Conservation (phyloP, 2,888 invertebrate species). For the Leptopilina myrica region DNA sequence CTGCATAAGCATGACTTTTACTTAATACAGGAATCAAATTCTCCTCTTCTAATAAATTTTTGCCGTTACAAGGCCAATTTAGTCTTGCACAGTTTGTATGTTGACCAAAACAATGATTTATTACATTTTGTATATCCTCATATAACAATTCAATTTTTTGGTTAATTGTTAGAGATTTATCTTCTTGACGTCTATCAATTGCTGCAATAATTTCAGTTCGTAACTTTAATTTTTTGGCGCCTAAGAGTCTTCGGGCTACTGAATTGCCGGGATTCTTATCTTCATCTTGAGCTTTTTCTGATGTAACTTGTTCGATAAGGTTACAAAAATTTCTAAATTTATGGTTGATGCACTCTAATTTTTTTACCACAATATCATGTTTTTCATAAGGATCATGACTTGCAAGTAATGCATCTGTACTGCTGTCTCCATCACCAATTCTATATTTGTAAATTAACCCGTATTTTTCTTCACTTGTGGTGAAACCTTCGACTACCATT, state of each 20-base stretch:
- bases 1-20: neutral
- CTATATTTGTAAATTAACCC: slow-evolving; percentile 40
- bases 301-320: no score
- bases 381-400: slow-evolving; percentile 40
- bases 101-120: neutral
- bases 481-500: neutral
- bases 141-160: no score
- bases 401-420: slow-evolving; percentile 38
- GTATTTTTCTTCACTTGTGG: slow-evolving; percentile 29
- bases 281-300: no score
- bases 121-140: neutral
- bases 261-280: no score
- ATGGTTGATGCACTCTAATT: no score
- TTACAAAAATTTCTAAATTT: no score
- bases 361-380: slow-evolving; percentile 21
- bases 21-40: neutral
- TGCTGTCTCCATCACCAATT: slow-evolving; percentile 49
- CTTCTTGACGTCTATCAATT: no score
- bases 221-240: no score
- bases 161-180: no score
- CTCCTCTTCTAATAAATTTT: neutral
- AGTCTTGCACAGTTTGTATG: neutral
- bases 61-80: neutral
- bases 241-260: no score
- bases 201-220: no score